Percentiles rank a stretch among this genome's conserved stretches.
Conservation (phyloP, 2,888 invertebrate species). For the Tenthredo notha region DNA sequence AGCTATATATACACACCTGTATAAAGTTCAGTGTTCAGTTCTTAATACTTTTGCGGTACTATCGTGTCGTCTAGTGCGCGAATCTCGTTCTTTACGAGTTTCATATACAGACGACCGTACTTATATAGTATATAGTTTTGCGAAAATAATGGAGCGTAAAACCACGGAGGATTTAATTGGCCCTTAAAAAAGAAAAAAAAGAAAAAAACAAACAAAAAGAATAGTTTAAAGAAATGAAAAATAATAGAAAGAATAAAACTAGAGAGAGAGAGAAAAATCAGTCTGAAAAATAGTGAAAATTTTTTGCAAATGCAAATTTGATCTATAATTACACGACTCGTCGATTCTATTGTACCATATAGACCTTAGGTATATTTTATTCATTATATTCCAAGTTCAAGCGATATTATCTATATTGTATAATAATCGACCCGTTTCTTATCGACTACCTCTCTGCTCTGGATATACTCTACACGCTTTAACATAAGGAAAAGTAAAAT, state of each 20-base stretch:
- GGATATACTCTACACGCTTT: neutral
- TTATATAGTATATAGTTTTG: no score
- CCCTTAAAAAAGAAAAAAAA: neutral
- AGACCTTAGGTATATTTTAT: neutral
- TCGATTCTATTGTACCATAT: neutral
- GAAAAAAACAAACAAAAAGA: no score
- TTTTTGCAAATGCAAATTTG: neutral
- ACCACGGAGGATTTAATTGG: constrained; percentile 9
- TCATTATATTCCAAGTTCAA: neutral
- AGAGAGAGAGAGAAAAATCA: neutral
- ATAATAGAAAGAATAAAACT: neutral
- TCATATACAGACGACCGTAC: neutral
- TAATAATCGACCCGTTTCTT: constrained; percentile 19
- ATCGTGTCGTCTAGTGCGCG: neutral
- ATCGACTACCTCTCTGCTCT: neutral
- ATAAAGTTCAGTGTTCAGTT: constrained; percentile 7
- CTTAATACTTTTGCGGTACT: neutral
- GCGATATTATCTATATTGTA: neutral
- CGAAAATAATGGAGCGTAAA: neutral
- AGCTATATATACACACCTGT: neutral
- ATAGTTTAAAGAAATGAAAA: neutral
- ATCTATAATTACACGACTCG: neutral
- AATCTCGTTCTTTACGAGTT: neutral
- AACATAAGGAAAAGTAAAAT: neutral
- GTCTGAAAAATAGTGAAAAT: neutral